phyloP scores from a whole-genome alignment of 2,113 vertebrate species.

The Donacobius atricapilla region DNA sequence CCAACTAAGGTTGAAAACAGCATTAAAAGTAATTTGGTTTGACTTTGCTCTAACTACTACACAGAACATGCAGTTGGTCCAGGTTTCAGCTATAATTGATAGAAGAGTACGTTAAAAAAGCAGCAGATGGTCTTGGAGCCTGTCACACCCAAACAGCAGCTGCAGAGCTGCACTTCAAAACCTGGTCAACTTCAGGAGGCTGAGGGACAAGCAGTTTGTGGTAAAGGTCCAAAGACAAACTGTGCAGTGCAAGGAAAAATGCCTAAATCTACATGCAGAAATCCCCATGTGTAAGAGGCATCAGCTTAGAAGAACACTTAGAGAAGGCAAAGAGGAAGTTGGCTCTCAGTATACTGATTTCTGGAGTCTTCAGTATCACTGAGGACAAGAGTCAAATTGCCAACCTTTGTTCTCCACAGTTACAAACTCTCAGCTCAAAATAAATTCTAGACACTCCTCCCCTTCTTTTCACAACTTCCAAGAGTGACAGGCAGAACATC shows the following conservation, averaged over 20 bases:
- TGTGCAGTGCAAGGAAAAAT: neutral
- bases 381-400: neutral
- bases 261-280: neutral
- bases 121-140: neutral
- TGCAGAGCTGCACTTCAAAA: neutral
- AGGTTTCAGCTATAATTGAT: neutral
- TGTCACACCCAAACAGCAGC: neutral
- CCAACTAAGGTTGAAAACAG: neutral
- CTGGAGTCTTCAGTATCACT: neutral
- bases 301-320: neutral
- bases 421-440: neutral
- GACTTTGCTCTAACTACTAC: neutral
- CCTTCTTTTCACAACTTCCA: neutral
- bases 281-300: neutral
- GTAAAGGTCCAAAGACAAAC: neutral
- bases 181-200: neutral
- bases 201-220: neutral
- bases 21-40: neutral
- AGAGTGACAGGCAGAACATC: neutral
- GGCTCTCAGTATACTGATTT: neutral
- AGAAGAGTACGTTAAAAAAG: neutral
- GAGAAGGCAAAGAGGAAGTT: neutral
- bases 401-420: neutral
- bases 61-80: neutral
- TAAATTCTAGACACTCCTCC: neutral